Evolutionary conservation across 2,888 invertebrate species (phyloP).

Genomic region (Junonia oenone): DNA sequence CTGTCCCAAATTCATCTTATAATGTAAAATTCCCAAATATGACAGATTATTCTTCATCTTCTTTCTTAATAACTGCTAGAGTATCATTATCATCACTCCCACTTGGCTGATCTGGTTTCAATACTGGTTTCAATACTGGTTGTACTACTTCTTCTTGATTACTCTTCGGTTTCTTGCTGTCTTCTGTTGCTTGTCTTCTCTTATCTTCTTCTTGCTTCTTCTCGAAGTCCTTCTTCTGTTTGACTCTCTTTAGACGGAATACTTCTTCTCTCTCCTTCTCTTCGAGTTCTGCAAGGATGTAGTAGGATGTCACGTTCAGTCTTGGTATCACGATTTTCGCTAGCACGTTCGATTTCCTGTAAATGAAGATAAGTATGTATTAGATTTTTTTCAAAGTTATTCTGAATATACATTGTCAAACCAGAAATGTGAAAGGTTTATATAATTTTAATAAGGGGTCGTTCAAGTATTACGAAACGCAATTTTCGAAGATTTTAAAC

Average conservation of each 20-base stretch:
- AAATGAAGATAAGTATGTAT: slow-evolving; percentile 28
- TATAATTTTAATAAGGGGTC: too few species aligned
- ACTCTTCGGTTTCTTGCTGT: not conserved
- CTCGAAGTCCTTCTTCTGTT: slow-evolving; percentile 31
- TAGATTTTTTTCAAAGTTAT: too few species aligned
- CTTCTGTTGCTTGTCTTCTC: not conserved
- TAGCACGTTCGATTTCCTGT: slow-evolving; percentile 44
- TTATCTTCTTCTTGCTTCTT: slow-evolving; percentile 24
- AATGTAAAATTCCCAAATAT: too few species aligned
- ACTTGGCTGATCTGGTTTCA: not conserved
- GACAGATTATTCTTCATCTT: not conserved
- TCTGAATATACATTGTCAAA: too few species aligned
- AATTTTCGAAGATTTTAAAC: too few species aligned
- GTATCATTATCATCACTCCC: not conserved
- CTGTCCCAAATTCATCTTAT: too few species aligned
- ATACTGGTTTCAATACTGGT: too few species aligned
- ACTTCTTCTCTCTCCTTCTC: slow-evolving; percentile 40
- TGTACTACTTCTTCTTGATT: not conserved
- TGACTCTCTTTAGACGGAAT: slow-evolving; percentile 39
- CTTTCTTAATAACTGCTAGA: not conserved
- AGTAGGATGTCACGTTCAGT: slow-evolving; percentile 33
- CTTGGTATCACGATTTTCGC: slow-evolving; percentile 38
- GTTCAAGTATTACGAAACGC: too few species aligned
- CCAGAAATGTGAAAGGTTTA: too few species aligned
- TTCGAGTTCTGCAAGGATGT: slow-evolving; percentile 40